Percentiles rank a stretch among this genome's conserved stretches.
phyloP scores from a whole-genome alignment of 2,113 vertebrate species.

The Atlantisia rogersi region DNA sequence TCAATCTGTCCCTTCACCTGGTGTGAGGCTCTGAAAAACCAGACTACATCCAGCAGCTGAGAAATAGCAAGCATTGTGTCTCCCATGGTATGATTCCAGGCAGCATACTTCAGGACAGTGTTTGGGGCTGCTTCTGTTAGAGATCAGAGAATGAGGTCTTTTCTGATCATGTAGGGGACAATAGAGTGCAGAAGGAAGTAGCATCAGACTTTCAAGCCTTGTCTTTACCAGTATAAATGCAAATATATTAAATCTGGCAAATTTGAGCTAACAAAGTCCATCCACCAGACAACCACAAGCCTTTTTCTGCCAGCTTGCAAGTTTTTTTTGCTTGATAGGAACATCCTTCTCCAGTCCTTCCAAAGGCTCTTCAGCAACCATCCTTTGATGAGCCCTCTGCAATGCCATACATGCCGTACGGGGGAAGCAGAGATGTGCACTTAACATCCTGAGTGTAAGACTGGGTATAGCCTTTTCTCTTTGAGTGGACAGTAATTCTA shows the following conservation, averaged over 20 bases:
- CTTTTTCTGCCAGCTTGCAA: not conserved
- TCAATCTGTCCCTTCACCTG: not conserved
- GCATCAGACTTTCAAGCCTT: not conserved
- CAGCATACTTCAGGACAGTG: not conserved
- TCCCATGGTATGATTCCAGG: not conserved
- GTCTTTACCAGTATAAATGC: not conserved
- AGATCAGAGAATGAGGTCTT: not conserved
- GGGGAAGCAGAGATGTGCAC: not conserved
- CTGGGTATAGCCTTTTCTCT: not conserved
- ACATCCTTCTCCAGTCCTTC: not conserved
- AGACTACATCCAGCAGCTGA: not conserved
- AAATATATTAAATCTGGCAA: not conserved
- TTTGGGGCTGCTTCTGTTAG: not conserved
- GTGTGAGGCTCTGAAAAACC: not conserved
- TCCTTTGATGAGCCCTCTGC: not conserved
- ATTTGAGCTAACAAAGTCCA: not conserved
- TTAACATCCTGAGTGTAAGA: rapidly evolving
- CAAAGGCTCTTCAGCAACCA: not conserved
- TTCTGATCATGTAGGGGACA: not conserved
- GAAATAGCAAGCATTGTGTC: not conserved
- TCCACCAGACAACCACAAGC: not conserved
- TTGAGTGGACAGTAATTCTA: not conserved
- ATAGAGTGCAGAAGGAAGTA: not conserved
- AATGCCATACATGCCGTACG: rapidly evolving
- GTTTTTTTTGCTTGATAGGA: not conserved